Percentiles rank a stretch among this genome's conserved stretches.
Conservation (phyloP, 2,113 vertebrate species). For the Rhipidura dahli region DNA sequence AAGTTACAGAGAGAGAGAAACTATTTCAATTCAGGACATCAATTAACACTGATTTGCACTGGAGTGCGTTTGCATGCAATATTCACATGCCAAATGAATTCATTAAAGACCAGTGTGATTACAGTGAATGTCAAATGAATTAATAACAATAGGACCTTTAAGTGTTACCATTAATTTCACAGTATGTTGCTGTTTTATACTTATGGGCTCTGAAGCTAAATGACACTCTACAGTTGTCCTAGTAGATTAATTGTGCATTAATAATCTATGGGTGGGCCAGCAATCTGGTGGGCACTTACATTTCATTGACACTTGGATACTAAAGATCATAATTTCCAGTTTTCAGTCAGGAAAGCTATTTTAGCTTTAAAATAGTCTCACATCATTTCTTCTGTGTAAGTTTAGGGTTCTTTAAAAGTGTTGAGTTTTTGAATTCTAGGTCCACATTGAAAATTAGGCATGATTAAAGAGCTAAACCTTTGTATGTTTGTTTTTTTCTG, state of each 20-base stretch:
- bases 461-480: not conserved
- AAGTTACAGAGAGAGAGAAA: not conserved
- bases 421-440: not conserved
- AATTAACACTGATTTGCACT: conserved; percentile 69
- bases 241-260: conserved; percentile 78
- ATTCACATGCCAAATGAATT: conserved; percentile 74
- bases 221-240: conserved; percentile 71
- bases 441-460: not conserved
- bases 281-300: conserved; percentile 67
- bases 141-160: conserved; percentile 80
- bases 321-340: conserved; percentile 62
- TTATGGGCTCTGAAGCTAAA: conserved; percentile 75
- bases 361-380: conserved; percentile 50
- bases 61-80: conserved; percentile 43
- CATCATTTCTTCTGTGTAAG: not conserved
- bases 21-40: conserved; percentile 49
- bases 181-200: conserved; percentile 76
- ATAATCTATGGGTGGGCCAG: conserved; percentile 72
- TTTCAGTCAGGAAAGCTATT: conserved; percentile 47
- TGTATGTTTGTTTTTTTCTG: not conserved
- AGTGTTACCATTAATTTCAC: conserved; percentile 79
- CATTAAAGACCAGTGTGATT: conserved; percentile 77
- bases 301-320: conserved; percentile 56
- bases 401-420: not conserved
- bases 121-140: conserved; percentile 80